Percentiles rank a stretch among this genome's conserved stretches.
These are phyloP conservation scores for Myrmecobius fasciatus DNA, from an alignment of 2,113 vertebrate genomes.

Conservation along the genomic window DNA sequence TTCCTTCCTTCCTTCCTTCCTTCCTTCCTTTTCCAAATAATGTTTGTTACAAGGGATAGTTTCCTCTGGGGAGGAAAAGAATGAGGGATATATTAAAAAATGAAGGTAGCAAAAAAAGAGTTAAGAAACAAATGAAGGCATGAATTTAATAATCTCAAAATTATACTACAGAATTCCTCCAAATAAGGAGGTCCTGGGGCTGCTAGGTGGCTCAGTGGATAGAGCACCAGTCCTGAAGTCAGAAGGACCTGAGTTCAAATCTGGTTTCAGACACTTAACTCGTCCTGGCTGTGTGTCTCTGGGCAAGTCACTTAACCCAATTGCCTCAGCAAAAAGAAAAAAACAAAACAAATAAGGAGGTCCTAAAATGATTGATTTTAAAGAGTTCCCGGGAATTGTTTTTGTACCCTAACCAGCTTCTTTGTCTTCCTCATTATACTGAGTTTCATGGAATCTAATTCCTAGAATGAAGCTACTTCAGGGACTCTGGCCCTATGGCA, in stretches of 20 bases:
- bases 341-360: conserved; percentile 54
- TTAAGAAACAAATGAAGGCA: not conserved
- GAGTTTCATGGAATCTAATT: conserved; percentile 38
- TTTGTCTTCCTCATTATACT: conserved; percentile 48
- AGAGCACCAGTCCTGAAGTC: too few relatives aligned
- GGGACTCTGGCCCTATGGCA: conserved; percentile 26
- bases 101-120: not conserved
- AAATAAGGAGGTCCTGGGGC: conserved; percentile 57
- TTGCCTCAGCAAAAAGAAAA: too few relatives aligned
- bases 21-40: not conserved
- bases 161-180: conserved; percentile 30
- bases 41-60: not conserved
- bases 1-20: too few relatives aligned
- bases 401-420: conserved; percentile 46
- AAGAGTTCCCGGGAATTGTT: conserved; percentile 50
- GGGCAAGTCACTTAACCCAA: too few relatives aligned
- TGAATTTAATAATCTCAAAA: not conserved
- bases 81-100: not conserved
- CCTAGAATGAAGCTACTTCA: conserved; percentile 30
- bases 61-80: not conserved
- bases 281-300: too few relatives aligned
- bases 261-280: too few relatives aligned
- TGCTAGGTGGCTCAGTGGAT: too few relatives aligned
- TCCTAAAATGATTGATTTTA: conserved; percentile 55
- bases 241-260: too few relatives aligned